phyloP scores from a whole-genome alignment of 2,888 invertebrate genomes.

The Augiades crinisus region DNA sequence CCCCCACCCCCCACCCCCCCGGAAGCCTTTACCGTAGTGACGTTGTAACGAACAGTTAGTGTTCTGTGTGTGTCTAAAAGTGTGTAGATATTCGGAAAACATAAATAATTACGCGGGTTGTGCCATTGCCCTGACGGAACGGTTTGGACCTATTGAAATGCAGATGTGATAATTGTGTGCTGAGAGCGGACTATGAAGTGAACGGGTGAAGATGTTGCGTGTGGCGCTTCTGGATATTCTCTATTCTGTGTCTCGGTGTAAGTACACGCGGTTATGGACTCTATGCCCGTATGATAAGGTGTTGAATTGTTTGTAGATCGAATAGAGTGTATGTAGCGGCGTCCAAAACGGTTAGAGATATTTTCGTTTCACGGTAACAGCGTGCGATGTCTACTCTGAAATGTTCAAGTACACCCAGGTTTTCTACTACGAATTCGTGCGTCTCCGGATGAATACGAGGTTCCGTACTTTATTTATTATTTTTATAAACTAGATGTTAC shows the following conservation, averaged over 20 bases:
- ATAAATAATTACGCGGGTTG: constrained; percentile 52
- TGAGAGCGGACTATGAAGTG: constrained; percentile 22
- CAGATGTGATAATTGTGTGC: constrained; percentile 28
- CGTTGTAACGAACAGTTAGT: constrained; percentile 56
- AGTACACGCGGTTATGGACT: constrained; percentile 11
- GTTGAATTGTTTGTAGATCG: constrained; percentile 10
- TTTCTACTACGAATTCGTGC: constrained; percentile 3
- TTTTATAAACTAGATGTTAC: constrained; percentile 21
- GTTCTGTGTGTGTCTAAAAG: constrained; percentile 69
- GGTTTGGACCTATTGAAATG: constrained; percentile 19
- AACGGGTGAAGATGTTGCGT: constrained; percentile 6
- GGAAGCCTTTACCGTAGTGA: constrained; percentile 59
- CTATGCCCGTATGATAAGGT: constrained; percentile 12
- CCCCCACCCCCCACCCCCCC: constrained; percentile 36
- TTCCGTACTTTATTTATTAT: constrained; percentile 19
- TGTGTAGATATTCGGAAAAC: constrained; percentile 57
- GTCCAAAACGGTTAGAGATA: constrained; percentile 6
- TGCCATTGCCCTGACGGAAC: constrained; percentile 56
- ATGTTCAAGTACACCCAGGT: constrained; percentile 31
- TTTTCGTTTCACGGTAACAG: constrained; percentile 34
- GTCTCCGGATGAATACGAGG: constrained; percentile 15
- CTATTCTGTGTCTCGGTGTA: constrained; percentile 10
- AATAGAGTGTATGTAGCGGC: constrained; percentile 20
- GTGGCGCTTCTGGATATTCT: constrained; percentile 24
- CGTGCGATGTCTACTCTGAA: constrained; percentile 41